Conservation (phyloP, 1,140 invertebrate genomes). For the Streblospio benedicti region DNA sequence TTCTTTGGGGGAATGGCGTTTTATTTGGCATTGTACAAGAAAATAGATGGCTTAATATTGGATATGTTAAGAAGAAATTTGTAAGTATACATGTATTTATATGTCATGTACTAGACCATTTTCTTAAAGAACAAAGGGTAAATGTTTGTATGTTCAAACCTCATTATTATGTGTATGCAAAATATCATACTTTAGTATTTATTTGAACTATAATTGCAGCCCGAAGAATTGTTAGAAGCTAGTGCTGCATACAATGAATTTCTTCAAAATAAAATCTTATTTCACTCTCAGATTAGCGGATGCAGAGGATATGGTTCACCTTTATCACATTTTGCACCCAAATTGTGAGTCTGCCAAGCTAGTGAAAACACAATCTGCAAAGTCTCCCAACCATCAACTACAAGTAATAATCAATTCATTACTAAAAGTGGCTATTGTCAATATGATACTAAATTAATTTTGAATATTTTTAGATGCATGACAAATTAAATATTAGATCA, state of each 20-base stretch:
- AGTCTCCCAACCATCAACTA: too few species aligned
- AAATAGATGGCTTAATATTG: slow-evolving; percentile 69
- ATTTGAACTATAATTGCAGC: too few species aligned
- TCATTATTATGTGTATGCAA: background rate
- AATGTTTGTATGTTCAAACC: too few species aligned
- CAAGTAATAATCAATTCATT: too few species aligned
- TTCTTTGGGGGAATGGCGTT: slow-evolving; percentile 88
- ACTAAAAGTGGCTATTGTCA: too few species aligned
- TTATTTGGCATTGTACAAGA: slow-evolving; percentile 71
- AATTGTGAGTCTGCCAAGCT: slow-evolving; percentile 37
- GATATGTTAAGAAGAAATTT: slow-evolving; percentile 51
- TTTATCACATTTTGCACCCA: slow-evolving; percentile 55
- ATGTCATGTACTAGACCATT: background rate
- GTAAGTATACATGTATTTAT: slow-evolving; percentile 36
- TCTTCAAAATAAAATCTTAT: too few species aligned
- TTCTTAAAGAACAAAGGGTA: background rate
- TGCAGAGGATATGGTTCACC: slow-evolving; percentile 51
- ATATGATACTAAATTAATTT: too few species aligned
- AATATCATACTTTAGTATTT: too few species aligned
- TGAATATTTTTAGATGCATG: too few species aligned
- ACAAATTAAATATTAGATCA: too few species aligned
- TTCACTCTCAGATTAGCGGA: slow-evolving; percentile 52
- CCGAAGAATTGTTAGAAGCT: too few species aligned
- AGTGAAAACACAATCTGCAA: background rate
- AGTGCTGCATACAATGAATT: too few species aligned